Evolutionary conservation across 2,888 invertebrate species (phyloP).

Genomic region (Xestia c-nigrum): DNA sequence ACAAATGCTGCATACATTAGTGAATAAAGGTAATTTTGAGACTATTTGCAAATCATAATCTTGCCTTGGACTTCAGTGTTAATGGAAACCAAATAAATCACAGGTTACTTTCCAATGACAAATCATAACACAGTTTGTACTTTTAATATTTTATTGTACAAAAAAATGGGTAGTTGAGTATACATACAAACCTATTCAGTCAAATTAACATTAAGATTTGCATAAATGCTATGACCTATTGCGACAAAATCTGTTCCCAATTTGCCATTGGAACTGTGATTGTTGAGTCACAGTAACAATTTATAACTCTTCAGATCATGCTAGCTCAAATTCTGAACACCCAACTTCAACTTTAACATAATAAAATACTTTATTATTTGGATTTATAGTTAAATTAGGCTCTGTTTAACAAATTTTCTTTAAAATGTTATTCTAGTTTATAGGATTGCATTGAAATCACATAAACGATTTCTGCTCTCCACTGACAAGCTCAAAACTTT

Average conservation of each 20-base stretch:
- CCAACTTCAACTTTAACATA: constrained; percentile 63
- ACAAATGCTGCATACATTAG: neutral
- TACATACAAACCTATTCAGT: constrained; percentile 87
- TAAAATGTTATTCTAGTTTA: constrained; percentile 72
- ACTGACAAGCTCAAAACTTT: constrained; percentile 75
- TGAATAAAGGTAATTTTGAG: neutral
- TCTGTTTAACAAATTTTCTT: constrained; percentile 75
- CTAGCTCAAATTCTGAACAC: constrained; percentile 63
- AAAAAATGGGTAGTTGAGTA: constrained; percentile 81
- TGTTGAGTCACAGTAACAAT: constrained; percentile 36
- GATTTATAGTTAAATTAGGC: constrained; percentile 76
- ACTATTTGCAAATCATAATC: constrained; percentile 7
- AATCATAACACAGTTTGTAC: constrained; percentile 67
- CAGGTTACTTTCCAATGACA: constrained; percentile 32
- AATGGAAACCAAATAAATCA: constrained; percentile 2
- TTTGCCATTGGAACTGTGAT: constrained; percentile 48
- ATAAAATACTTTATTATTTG: constrained; percentile 74
- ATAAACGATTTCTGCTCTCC: constrained; percentile 77
- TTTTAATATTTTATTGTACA: constrained; percentile 87
- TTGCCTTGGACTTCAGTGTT: constrained; percentile 2
- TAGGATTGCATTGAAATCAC: constrained; percentile 80
- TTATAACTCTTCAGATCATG: constrained; percentile 75
- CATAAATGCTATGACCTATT: constrained; percentile 80
- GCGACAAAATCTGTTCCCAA: constrained; percentile 71
- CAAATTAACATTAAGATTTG: constrained; percentile 82